Evolutionary conservation across 2,113 vertebrate species (phyloP).

Genomic region (Haliaeetus leucogaster): DNA sequence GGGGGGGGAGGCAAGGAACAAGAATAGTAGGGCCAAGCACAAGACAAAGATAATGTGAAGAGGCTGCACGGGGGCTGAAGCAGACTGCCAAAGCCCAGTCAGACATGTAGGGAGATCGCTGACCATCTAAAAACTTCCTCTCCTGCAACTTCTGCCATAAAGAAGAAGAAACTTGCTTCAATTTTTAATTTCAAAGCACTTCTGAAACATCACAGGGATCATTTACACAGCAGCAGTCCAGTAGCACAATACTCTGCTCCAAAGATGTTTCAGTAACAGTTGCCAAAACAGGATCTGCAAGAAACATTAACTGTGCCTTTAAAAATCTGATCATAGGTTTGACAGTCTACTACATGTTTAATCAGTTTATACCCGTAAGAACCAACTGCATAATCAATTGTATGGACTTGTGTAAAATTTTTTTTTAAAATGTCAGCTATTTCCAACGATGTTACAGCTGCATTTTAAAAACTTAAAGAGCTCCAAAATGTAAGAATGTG

Average conservation of each 20-base stretch:
- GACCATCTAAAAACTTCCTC: background rate
- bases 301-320: background rate
- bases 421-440: background rate
- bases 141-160: background rate
- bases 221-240: background rate
- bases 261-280: background rate
- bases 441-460: background rate
- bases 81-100: background rate
- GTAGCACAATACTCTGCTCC: background rate
- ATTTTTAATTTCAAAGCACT: slow-evolving; percentile 31
- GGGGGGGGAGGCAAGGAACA: background rate
- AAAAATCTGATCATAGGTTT: background rate
- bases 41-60: background rate
- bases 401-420: background rate
- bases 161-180: background rate
- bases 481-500: background rate
- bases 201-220: background rate
- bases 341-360: background rate
- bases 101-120: background rate
- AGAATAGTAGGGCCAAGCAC: background rate
- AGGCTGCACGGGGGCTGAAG: background rate
- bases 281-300: background rate
- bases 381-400: background rate
- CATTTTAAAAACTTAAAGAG: background rate
- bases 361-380: background rate